Base-by-base conservation (phyloP, 1,140 invertebrate genomes). In the Trachymyrmex cornetzi region DNA sequence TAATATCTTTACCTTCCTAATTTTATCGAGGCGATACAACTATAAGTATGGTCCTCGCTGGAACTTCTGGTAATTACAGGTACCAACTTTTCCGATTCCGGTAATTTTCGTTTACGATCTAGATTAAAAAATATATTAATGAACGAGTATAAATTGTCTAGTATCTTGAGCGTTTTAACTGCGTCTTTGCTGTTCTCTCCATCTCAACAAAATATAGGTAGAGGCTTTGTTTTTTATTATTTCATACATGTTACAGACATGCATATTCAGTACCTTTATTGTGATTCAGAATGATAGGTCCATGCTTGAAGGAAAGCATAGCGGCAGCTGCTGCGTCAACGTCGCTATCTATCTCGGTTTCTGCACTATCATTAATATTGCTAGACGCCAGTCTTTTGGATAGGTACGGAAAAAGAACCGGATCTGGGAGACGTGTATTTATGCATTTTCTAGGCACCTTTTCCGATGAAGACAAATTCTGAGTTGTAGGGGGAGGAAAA, bases 31-130 rank as follows among this genome's bases (percentile, higher is more conserved):
- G 94, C 94, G 48, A 95, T 93, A 66, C 94, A 95, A 77, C 96
- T 97, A 90, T 98, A 98, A 16, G 97, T 98, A 91, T 98, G 97
- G 94, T 98, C 98, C 92, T 97, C 97, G 92, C 97, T 97, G 1
- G 97, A 97, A 79, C 96, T 97, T 66, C 96, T 96, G 9, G 97
- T 98, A 59, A 97, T 97, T 71, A 97, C 96, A 89, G 96, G 96
- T 77, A 95, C 93, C 91, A 95, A 89, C 79, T 95, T 95, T 79
- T 95, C 94, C 11, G 91, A 90, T 91, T 96, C 92, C 71, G 89
- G 85, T 67, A 90, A 19, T 90, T 94, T 94, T 93, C 90, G 88
- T 87, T 95, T 92, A 89, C 94, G 94, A 92, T 95, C 94, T 95
- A 55, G 34, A 86, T 63, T 9, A 74, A 22, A 71, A 85, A 66